A percentile compares a stretch with the other conserved stretches of the same genome.
Conservation (phyloP, 2,888 invertebrate genomes). For the Chrysomela aeneicollis region DNA sequence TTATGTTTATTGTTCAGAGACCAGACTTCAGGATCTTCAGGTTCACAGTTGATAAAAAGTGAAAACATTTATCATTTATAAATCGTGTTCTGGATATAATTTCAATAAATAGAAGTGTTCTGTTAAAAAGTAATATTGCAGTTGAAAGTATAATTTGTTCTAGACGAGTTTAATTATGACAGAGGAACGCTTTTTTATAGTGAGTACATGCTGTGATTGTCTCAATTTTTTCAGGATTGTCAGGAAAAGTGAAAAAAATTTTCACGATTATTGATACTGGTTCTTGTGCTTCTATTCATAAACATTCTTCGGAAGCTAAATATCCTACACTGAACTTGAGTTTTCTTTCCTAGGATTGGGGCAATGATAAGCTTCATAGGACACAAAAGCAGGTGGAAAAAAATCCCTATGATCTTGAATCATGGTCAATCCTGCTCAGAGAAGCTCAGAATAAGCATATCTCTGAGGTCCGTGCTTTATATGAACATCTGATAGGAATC, state of each 20-base stretch:
- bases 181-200: conserved; percentile 49
- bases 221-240: too few relatives aligned
- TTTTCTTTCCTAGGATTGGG: conserved; percentile 76
- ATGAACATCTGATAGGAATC: conserved; percentile 91
- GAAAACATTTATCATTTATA: too few relatives aligned
- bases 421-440: conserved; percentile 95
- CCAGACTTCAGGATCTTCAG: too few relatives aligned
- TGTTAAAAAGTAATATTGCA: too few relatives aligned
- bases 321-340: neutral
- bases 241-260: too few relatives aligned
- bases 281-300: too few relatives aligned
- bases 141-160: neutral
- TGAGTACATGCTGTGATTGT: conserved; percentile 33
- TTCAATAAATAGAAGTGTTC: too few relatives aligned
- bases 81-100: too few relatives aligned
- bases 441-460: conserved; percentile 90
- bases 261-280: too few relatives aligned
- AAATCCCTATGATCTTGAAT: conserved; percentile 93
- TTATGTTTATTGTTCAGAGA: too few relatives aligned
- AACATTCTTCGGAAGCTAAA: neutral
- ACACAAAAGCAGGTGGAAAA: conserved; percentile 88
- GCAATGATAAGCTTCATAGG: conserved; percentile 82
- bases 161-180: conserved; percentile 35
- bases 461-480: conserved; percentile 89
- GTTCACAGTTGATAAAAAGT: too few relatives aligned